Conservation (phyloP, 2,797 vertebrate genomes). For the Lemur catta region DNA sequence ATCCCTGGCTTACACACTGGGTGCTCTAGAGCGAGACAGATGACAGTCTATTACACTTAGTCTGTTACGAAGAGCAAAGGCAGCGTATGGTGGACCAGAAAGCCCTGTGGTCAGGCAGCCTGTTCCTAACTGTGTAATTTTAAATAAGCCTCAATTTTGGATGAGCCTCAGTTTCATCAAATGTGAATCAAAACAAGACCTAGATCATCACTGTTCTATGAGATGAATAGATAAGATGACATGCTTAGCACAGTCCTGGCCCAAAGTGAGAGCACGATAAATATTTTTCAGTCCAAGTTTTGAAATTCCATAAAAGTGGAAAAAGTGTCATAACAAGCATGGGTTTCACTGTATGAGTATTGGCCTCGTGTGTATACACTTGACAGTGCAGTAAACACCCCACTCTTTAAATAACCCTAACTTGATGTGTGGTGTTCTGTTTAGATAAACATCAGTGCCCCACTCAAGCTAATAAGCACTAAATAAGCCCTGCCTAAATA, state of each 20-base stretch:
- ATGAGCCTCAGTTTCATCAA: neutral
- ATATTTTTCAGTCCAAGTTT: neutral
- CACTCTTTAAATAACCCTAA: neutral
- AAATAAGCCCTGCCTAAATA: neutral
- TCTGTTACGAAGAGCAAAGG: neutral
- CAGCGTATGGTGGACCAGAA: neutral
- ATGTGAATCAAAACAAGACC: no score
- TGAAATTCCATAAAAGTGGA: neutral
- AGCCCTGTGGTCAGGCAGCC: neutral
- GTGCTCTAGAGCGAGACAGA: no score
- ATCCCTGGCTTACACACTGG: neutral
- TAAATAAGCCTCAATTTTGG: no score
- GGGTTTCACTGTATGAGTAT: neutral
- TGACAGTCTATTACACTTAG: fast-evolving
- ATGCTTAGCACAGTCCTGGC: neutral
- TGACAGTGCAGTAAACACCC: neutral
- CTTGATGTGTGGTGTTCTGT: fast-evolving
- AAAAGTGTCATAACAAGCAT: neutral
- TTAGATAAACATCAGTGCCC: neutral
- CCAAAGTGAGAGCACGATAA: neutral
- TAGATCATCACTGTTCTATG: neutral
- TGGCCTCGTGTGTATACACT: neutral
- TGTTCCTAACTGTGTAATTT: neutral
- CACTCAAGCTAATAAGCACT: neutral
- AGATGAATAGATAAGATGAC: neutral